Evolutionary conservation across 2,113 vertebrate species (phyloP).

Genomic region (Colaptes auratus): DNA sequence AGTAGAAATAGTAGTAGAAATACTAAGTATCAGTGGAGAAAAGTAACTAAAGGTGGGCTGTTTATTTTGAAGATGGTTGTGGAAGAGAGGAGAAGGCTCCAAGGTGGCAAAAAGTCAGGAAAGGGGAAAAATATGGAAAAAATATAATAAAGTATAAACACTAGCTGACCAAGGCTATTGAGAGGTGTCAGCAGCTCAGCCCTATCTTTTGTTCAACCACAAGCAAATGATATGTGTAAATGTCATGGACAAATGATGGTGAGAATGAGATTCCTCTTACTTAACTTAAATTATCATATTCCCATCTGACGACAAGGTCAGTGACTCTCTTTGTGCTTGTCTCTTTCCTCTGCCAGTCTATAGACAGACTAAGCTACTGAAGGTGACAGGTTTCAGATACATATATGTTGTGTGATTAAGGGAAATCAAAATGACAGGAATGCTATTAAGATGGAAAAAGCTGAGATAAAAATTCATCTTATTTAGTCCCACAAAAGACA

Average conservation of each 20-base stretch:
- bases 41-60: not conserved
- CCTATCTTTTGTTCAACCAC: not conserved
- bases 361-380: not conserved
- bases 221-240: not conserved
- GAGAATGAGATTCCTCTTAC: not conserved
- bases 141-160: not conserved
- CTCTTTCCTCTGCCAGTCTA: not conserved
- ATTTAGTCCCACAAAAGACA: not conserved
- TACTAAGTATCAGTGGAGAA: not conserved
- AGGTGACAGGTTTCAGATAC: not conserved
- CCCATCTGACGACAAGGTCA: not conserved
- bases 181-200: not conserved
- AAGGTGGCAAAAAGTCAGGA: not conserved
- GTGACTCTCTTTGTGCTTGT: not conserved
- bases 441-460: not conserved
- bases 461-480: not conserved
- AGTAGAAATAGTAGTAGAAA: not conserved
- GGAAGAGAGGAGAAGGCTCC: not conserved
- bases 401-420: not conserved
- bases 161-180: not conserved
- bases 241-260: not conserved
- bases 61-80: not conserved
- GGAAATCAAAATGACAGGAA: not conserved
- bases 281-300: not conserved
- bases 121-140: not conserved